Base-by-base conservation (phyloP, 2,888 invertebrate genomes). In the Pelosia muscerda region DNA sequence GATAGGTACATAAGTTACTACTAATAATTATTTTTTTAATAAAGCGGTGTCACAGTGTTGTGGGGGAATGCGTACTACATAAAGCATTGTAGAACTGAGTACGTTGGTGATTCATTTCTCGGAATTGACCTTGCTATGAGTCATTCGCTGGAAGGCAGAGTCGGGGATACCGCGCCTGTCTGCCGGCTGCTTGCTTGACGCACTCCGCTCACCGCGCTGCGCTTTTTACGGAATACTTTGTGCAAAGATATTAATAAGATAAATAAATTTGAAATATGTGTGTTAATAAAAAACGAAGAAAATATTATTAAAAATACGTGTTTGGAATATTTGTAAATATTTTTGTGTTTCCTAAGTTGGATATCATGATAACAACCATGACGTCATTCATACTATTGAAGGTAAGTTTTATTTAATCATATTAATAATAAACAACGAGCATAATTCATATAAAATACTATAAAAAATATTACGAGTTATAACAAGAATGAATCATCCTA, bases 71-170 rank as follows among this genome's bases (percentile, higher is more conserved):
- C 89, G 92, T 87, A 90, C 87, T 88, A 92, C 92, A 84, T 94
- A 91, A 78, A 88, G 84, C 93, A 88, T 94, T 94, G 89, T 93
- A 84, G 93, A 93, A 91, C 90, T 92, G 92, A 92, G 90, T 89
- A 88, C 87, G 87, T 87, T 91, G 93, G 94, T 95, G 95, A 95
- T 94, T 95, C 95, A 95, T 94, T 94, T 94, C 94, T 95, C 95
- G 94, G 95, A 95, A 95, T 95, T 95, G 95, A 95, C 95, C 95
- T 95, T 95, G 95, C 94, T 91, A 95, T 95, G 95, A 95, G 95
- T 95, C 95, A 95, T 94, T 95, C 95, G 94, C 84, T 93, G 92
- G 93, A 92, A 94, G 94, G 94, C 95, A 95, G 94, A 94, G 94
- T 94, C 89, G 95, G 95, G 95, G 95, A 95, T 95, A 95, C 95